Percentiles rank a stretch among this genome's conserved stretches.
These are phyloP conservation scores for Barnardius zonarius DNA, from an alignment of 2,113 vertebrate genomes.

Conservation along the genomic window DNA sequence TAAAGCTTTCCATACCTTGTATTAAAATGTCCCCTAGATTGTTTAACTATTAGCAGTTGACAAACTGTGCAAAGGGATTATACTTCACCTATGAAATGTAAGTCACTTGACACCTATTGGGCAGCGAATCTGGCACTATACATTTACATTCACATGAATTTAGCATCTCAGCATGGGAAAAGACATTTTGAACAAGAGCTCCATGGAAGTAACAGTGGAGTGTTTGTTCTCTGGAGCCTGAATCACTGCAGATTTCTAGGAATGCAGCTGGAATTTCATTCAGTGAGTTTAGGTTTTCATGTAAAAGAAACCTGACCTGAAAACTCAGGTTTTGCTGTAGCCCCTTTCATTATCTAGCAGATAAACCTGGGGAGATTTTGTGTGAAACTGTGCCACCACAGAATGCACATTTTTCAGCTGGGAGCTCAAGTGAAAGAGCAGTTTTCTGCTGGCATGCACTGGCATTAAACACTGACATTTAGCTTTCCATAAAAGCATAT, in stretches of 20 bases:
- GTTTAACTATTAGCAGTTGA: not conserved
- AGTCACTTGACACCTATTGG: not conserved
- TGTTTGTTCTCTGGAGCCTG: conserved; percentile 32
- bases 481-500: not conserved
- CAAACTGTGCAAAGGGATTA: not conserved
- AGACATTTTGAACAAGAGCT: conserved; percentile 5
- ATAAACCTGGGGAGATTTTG: not conserved
- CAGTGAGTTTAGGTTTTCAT: conserved; percentile 13
- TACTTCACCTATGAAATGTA: not conserved
- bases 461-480: not conserved
- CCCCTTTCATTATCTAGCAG: conserved; percentile 5
- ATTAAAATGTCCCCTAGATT: not conserved
- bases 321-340: conserved; percentile 38
- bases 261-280: conserved; percentile 52
- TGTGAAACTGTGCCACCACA: not conserved
- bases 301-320: conserved; percentile 44
- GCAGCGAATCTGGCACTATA: not conserved
- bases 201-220: conserved; percentile 18
- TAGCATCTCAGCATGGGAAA: conserved; percentile 25
- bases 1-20: not conserved
- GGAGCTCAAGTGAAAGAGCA: not conserved
- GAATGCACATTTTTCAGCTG: not conserved
- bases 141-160: not conserved
- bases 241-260: conserved; percentile 53
- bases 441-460: not conserved